phyloP scores from a whole-genome alignment of 2,797 vertebrate genomes.

The Lagodon rhomboides region DNA sequence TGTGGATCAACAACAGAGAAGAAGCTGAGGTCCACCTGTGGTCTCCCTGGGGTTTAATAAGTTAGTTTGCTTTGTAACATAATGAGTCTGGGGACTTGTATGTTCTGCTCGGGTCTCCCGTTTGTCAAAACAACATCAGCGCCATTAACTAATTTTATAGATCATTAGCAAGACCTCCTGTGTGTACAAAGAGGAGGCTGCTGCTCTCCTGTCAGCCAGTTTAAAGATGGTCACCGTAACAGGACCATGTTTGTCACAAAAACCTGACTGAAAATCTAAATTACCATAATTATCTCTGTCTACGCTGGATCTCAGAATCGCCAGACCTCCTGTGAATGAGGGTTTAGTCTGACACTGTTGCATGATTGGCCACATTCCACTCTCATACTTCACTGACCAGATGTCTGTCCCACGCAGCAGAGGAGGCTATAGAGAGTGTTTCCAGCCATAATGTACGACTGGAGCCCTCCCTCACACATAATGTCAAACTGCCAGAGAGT shows the following conservation, averaged over 20 bases:
- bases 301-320: constrained; percentile 1
- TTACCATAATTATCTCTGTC: constrained; percentile 3
- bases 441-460: constrained; percentile 40
- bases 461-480: constrained; percentile 21
- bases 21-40: too few relatives aligned
- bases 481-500: constrained; percentile 31
- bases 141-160: not conserved
- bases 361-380: constrained; percentile 46
- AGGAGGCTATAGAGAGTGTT: constrained; percentile 24
- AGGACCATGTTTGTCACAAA: constrained; percentile 6
- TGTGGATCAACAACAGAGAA: not conserved
- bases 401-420: constrained; percentile 67
- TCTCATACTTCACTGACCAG: constrained; percentile 57
- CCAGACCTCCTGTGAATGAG: constrained; percentile 15
- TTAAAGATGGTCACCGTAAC: not conserved
- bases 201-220: not conserved
- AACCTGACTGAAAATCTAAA: not conserved
- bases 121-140: constrained; percentile 10
- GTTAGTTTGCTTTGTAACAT: not conserved
- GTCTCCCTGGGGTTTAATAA: not conserved
- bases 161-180: not conserved
- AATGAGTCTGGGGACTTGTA: not conserved
- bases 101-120: not conserved
- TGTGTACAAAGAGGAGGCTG: not conserved
- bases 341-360: constrained; percentile 38